Evolutionary conservation across 1,140 invertebrate genomes (phyloP).

Genomic region (Eulimnadia texana): DNA sequence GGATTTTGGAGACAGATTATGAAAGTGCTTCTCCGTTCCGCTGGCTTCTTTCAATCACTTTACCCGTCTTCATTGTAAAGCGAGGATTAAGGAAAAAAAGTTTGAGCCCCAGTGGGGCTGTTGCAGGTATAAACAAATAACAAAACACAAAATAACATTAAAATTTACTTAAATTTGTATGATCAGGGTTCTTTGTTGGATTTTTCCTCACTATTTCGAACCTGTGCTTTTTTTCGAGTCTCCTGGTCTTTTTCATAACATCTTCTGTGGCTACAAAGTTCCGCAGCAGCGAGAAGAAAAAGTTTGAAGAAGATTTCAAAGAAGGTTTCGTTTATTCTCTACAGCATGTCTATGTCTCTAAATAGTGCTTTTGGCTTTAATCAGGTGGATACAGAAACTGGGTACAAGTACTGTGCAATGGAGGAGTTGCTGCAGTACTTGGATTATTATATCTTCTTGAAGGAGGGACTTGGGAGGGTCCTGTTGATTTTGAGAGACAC

Average conservation of each 20-base stretch:
- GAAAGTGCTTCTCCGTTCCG: too few species aligned
- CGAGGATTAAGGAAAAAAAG: too few species aligned
- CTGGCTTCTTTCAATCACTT: too few species aligned
- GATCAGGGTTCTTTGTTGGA: conserved; percentile 51
- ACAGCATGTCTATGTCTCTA: conserved; percentile 2
- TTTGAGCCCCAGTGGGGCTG: neutral
- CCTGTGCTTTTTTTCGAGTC: conserved; percentile 53
- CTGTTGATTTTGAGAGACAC: conserved; percentile 59
- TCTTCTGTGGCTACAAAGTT: conserved; percentile 73
- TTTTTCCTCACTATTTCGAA: conserved; percentile 66
- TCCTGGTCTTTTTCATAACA: conserved; percentile 63
- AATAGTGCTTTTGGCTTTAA: conserved; percentile 25
- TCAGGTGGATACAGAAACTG: conserved; percentile 70
- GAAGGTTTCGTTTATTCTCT: conserved; percentile 40
- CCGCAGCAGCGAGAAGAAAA: conserved; percentile 46
- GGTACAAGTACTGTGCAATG: conserved; percentile 82
- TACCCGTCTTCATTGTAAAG: too few species aligned
- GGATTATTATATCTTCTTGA: conserved; percentile 67
- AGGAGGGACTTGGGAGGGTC: conserved; percentile 55
- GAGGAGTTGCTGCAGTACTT: conserved; percentile 63
- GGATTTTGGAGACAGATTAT: too few species aligned
- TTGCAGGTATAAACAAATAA: neutral
- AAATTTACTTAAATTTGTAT: conserved; percentile 9
- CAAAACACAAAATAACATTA: too few species aligned
- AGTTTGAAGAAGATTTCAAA: conserved; percentile 63